Conservation (phyloP, 2,797 vertebrate genomes). For the Pangasius djambal region DNA sequence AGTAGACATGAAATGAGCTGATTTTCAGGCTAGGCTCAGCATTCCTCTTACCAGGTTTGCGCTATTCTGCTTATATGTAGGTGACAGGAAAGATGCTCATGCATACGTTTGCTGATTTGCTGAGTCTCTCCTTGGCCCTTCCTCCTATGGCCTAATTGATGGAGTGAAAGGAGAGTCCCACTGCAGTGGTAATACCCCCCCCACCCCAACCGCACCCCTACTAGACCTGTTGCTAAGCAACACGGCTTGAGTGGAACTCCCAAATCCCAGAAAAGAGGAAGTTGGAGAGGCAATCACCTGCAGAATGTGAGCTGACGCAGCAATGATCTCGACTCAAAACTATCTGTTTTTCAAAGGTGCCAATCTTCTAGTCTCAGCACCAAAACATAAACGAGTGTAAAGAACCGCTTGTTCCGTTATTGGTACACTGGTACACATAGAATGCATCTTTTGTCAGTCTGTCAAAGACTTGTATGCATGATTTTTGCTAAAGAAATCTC, state of each 20-base stretch:
- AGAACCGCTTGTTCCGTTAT: not conserved
- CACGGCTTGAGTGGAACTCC: conserved; percentile 49
- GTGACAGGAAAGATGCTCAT: conserved; percentile 28
- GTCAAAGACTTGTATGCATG: not conserved
- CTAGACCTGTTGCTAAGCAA: conserved; percentile 54
- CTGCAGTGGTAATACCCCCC: conserved; percentile 47
- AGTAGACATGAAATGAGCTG: not conserved
- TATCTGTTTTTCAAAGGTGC: not conserved
- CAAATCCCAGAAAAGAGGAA: conserved; percentile 41
- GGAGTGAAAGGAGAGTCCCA: conserved; percentile 50
- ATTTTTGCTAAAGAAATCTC: conserved; percentile 14
- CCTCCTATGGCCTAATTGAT: conserved; percentile 36
- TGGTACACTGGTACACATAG: not conserved
- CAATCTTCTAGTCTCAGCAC: not conserved
- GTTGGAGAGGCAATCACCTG: conserved; percentile 45
- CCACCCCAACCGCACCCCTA: conserved; percentile 23
- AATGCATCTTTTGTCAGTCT: not conserved
- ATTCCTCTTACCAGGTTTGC: not conserved
- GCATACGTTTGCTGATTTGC: conserved; percentile 36
- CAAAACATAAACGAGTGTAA: not conserved
- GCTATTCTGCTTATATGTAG: not conserved
- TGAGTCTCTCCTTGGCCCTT: conserved; percentile 19
- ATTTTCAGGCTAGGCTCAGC: not conserved
- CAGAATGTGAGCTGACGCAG: conserved; percentile 43
- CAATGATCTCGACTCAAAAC: conserved; percentile 4